Evolutionary conservation across 92 coral and sea anemone species (phyloP).

Genomic region (Porites divaricata): DNA sequence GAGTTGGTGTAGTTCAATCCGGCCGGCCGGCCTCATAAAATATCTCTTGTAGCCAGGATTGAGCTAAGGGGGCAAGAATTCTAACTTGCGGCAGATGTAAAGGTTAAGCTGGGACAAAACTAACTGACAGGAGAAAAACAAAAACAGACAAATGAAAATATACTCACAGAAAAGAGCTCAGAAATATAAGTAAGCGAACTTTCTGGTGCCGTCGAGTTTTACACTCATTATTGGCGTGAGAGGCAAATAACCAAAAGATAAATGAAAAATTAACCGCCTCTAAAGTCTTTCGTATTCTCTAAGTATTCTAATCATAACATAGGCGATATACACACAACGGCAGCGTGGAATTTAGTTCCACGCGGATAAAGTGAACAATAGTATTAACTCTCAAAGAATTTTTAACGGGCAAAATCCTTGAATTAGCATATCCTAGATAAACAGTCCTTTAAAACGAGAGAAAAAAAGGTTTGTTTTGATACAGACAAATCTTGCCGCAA

Average conservation of each 20-base stretch:
- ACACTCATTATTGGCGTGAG: no score
- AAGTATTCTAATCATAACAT: no score
- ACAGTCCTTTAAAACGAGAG: no score
- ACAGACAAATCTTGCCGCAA: no score
- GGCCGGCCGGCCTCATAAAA: background rate
- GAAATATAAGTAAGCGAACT: background rate
- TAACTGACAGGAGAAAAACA: background rate
- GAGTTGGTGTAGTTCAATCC: background rate
- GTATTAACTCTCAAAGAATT: background rate
- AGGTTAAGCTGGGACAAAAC: background rate
- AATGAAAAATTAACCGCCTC: no score
- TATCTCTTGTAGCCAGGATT: background rate
- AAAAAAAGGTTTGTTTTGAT: no score
- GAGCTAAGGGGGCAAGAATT: background rate
- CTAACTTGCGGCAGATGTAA: background rate
- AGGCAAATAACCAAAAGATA: no score
- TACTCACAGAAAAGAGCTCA: background rate
- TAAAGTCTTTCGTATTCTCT: no score
- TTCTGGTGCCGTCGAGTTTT: no score
- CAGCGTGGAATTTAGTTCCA: background rate
- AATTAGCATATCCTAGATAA: background rate
- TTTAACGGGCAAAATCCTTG: background rate
- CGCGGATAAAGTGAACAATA: background rate
- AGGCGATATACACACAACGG: no score
- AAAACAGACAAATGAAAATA: background rate